These are phyloP conservation scores for Morpho deidamia DNA, from an alignment of 2,888 invertebrate species.

Conservation along the genomic window DNA sequence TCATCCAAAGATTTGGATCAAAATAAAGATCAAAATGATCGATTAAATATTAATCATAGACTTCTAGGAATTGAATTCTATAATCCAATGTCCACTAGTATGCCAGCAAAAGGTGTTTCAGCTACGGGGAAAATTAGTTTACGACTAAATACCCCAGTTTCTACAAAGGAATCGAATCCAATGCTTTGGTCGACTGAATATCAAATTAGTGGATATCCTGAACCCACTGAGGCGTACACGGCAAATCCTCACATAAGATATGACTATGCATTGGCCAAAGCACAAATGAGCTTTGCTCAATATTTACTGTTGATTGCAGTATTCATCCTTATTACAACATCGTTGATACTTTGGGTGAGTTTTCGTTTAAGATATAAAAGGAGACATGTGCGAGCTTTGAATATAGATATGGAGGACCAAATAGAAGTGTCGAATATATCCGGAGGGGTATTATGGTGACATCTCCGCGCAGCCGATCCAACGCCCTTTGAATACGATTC, in stretches of 20 bases:
- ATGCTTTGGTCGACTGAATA: slow-evolving; percentile 33
- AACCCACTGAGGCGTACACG: slow-evolving; percentile 36
- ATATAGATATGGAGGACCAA: slow-evolving; percentile 56
- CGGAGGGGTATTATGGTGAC: slow-evolving; percentile 85
- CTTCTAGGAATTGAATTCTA: slow-evolving; percentile 48
- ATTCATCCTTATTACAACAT: slow-evolving; percentile 72
- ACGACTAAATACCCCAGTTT: slow-evolving; percentile 56
- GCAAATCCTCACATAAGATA: slow-evolving; percentile 51
- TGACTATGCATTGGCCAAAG: slow-evolving; percentile 59
- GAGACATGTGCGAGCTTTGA: slow-evolving; percentile 46
- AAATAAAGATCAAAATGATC: slow-evolving; percentile 54
- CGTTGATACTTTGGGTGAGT: slow-evolving; percentile 74
- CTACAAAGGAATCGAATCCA: slow-evolving; percentile 31
- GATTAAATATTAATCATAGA: slow-evolving; percentile 49
- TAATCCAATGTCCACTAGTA: slow-evolving; percentile 32
- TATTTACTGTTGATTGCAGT: slow-evolving; percentile 79
- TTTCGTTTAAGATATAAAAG: slow-evolving; percentile 60
- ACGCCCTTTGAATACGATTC: slow-evolving; percentile 79
- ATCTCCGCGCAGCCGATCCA: slow-evolving; percentile 76
- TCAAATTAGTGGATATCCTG: slow-evolving; percentile 37
- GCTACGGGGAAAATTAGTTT: slow-evolving; percentile 28
- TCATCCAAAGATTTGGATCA: slow-evolving; percentile 54
- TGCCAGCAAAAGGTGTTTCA: slow-evolving; percentile 36
- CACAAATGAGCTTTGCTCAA: slow-evolving; percentile 50
- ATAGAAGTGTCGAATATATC: slow-evolving; percentile 82